Conservation (phyloP, 2,113 vertebrate genomes). For the Actenoides lindsayi region DNA sequence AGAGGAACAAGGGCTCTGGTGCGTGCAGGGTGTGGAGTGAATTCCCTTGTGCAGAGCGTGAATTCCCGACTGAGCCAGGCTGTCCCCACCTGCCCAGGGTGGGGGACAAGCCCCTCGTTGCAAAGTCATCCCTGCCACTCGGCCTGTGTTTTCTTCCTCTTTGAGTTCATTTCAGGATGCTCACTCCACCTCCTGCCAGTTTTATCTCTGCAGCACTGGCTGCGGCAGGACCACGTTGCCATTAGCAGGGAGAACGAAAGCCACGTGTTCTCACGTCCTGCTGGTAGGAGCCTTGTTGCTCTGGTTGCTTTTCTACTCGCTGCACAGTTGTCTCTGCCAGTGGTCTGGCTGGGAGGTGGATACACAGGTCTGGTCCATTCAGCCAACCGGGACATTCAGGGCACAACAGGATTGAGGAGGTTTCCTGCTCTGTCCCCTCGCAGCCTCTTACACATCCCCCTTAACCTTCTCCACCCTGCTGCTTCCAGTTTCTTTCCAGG, state of each 20-base stretch:
- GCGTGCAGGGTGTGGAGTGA: background rate
- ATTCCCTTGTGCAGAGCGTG: background rate
- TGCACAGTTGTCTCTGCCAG: background rate
- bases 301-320: background rate
- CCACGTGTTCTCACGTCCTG: background rate
- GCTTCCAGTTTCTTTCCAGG: background rate
- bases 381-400: background rate
- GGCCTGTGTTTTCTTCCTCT: background rate
- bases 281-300: background rate
- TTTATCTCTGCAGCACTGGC: background rate
- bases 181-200: background rate
- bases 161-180: background rate
- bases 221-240: background rate
- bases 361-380: background rate
- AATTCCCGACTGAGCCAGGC: background rate
- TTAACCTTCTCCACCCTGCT: background rate
- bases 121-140: background rate
- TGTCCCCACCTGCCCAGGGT: background rate
- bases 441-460: background rate
- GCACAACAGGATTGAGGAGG: background rate
- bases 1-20: background rate
- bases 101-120: background rate
- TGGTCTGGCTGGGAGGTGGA: background rate
- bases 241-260: background rate
- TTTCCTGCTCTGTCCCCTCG: background rate